Evolutionary conservation across 2,888 invertebrate species (phyloP), one percentile per base, ranked within the genome.

Genomic region (Cylindroiulus punctatus): DNA sequence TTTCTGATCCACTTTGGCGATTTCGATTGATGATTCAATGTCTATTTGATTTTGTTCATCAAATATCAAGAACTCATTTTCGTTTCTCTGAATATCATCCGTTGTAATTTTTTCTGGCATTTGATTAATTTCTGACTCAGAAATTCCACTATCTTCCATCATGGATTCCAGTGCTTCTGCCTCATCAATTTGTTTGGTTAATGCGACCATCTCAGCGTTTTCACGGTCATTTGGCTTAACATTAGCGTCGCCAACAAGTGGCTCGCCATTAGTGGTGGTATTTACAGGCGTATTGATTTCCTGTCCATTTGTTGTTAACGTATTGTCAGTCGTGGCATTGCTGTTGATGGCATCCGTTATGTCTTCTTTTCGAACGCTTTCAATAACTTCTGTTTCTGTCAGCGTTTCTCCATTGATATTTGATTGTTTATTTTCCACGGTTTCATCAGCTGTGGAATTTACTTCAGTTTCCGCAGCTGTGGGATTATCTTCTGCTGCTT

Each of bases 51-150:
- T 65, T 22, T 22, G 8, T 10, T 65, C 22, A 65, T 83, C 22
- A 19, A 36, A 36, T 22, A 1, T 8, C 40, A 83, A 83, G 12
- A 14, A 1, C 2, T 22, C 83, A 14, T 8, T 36, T 12, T 36
- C 22, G n/a, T 36, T 40, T 83, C 22, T 42, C 83, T 42, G 36
- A 10, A 42, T 83, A 22, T 83, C 83, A 83, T 83, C 36, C 22
- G 1, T 14, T 83, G 5, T 0, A 12, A 83, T 19, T 83, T 83
- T n/a, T 10, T 42, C 83, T 12, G 83, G 44, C 12, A 36, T 82
- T 36, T 83, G 83, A 3, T 40, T 40, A 42, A 10, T 83, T 83
- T 4, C 42, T 7, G 19, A 36, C 7, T 82, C 82, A 36, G 19
- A 36, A 40, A 14, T 42, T 83, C 32, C 83, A 8, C 36, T 83